Evolutionary conservation across 2,797 vertebrate species (phyloP), one percentile per base, ranked within the genome.

Genomic region (Enteromius paludinosus): DNA sequence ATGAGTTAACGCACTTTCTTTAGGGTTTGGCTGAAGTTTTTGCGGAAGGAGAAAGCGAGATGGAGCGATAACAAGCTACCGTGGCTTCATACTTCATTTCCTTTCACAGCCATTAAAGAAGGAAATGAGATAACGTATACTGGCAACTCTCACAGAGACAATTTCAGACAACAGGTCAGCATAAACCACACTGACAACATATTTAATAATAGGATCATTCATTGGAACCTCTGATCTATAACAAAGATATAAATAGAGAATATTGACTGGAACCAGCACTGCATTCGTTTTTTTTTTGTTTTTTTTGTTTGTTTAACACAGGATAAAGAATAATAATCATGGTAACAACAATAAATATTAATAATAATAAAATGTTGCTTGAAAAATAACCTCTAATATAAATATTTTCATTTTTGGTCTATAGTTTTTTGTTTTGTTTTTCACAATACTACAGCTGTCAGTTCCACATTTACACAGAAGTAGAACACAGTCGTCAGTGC

Each of bases 1-100:
- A 35, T 56, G 35, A 35, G 41, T 69, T 84, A 70, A 70, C 20
- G 47, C 1, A 5, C 45, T 54, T 43, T 82, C 3, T 82, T 54
- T 49, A 14, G 59, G 38, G 17, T 47, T 25, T 18, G 5, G 59
- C 4, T 45, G 35, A 49, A 38, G 23, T 28, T 23, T 23, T 4
- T 30, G 33, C 5, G 23, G 43, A 76, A 47, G 33, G 3, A 3
- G 28, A 23, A 43, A 30, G 23, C 8, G 18, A 25, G 20, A 78
- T 47, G 28, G 6, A 30, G 2, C 0, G 18, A 59, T 66, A 43
- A 1, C 7, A 9, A 18, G 3, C 12, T 7, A 25, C 4, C 78
- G 20, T 35, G 17, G 23, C 23, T 3, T 30, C 5, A 18, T 23
- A 54, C 4, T 20, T 71, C 17, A 71, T 38, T 81, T 81, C 73